Conservation (phyloP, 2,797 vertebrate genomes). For the Melanotaenia boesemani region DNA sequence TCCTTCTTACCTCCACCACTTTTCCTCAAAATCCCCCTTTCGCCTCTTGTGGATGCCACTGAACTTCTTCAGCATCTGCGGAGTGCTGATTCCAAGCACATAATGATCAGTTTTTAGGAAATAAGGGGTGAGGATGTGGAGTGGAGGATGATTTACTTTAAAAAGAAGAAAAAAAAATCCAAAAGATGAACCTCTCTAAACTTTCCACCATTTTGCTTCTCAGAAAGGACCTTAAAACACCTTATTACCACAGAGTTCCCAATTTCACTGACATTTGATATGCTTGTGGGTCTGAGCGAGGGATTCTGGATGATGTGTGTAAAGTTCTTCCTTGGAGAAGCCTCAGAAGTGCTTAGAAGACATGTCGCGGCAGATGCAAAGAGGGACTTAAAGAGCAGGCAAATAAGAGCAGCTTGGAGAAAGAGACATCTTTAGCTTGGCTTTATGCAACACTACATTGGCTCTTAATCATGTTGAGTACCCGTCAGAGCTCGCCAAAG, state of each 20-base stretch:
- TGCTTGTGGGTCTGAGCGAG: constrained; percentile 69
- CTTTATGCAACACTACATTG: constrained; percentile 72
- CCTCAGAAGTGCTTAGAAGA: constrained; percentile 83
- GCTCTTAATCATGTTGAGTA: constrained; percentile 83
- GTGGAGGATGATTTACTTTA: constrained; percentile 39
- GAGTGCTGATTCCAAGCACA: constrained; percentile 75
- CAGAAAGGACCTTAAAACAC: constrained; percentile 74
- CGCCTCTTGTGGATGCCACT: constrained; percentile 39
- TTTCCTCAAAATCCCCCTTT: constrained; percentile 45
- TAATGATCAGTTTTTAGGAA: constrained; percentile 70
- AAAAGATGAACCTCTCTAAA: constrained; percentile 74
- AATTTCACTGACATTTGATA: constrained; percentile 81
- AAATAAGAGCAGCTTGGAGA: constrained; percentile 71
- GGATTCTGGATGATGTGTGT: constrained; percentile 72
- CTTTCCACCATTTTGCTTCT: constrained; percentile 69
- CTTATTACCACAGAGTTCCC: constrained; percentile 70
- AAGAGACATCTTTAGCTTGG: constrained; percentile 81
- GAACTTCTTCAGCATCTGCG: constrained; percentile 62
- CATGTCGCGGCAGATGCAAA: constrained; percentile 79
- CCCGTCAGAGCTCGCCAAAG: constrained; percentile 81
- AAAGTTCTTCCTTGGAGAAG: constrained; percentile 68
- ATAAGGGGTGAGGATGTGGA: constrained; percentile 33
- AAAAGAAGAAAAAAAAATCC: constrained; percentile 40
- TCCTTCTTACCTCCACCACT: constrained; percentile 58
- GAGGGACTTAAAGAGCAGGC: constrained; percentile 82